A percentile compares a stretch with the other conserved stretches of the same genome.
Conservation (phyloP, 2,888 invertebrate species). For the Halocaridina rubra region DNA sequence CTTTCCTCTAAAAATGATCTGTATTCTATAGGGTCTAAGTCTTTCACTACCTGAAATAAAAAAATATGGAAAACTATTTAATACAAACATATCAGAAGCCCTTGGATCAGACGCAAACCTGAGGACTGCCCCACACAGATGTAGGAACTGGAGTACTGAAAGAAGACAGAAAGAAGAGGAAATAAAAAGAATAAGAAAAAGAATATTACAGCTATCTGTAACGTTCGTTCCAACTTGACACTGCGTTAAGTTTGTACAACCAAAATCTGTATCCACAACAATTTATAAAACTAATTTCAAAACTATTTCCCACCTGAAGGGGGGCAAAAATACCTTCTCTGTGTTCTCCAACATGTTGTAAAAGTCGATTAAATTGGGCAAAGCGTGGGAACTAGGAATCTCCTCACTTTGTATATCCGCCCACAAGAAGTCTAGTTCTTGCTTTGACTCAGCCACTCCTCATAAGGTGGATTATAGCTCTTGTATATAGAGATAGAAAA, state of each 20-base stretch:
- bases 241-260: background rate
- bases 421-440: too few species aligned
- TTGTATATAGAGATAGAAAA: too few species aligned
- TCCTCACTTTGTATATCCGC: too few species aligned
- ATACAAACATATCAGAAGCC: background rate
- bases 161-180: background rate
- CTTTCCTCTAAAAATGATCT: constrained; percentile 83
- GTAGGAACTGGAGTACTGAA: background rate
- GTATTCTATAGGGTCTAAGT: constrained; percentile 84
- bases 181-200: background rate
- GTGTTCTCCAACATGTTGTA: too few species aligned
- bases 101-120: background rate
- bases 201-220: background rate
- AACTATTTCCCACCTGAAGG: too few species aligned
- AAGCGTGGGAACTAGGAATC: too few species aligned
- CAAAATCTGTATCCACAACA: too few species aligned
- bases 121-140: background rate
- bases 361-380: too few species aligned
- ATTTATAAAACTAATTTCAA: too few species aligned
- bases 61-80: background rate
- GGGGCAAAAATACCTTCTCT: too few species aligned
- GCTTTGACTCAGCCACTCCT: too few species aligned
- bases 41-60: constrained; percentile 74
- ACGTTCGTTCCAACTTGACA: background rate
- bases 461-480: too few species aligned